Evolutionary conservation across 1,140 invertebrate species (phyloP).

Genomic region (Mercenaria mercenaria): DNA sequence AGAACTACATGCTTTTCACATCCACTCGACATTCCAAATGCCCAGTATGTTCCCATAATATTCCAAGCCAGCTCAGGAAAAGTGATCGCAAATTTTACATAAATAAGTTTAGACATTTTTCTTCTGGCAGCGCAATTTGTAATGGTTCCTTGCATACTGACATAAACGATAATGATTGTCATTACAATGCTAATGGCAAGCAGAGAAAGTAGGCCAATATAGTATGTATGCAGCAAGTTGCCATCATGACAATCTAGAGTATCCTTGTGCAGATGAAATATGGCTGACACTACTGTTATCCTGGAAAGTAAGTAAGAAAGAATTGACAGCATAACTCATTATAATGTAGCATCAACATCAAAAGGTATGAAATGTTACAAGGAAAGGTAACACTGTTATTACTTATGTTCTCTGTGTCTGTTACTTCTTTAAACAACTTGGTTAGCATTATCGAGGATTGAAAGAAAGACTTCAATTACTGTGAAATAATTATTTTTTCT

Average conservation of each 20-base stretch:
- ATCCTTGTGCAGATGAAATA: constrained; percentile 68
- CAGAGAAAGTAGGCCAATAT: constrained; percentile 75
- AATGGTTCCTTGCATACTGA: constrained; percentile 84
- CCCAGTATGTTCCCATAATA: constrained; percentile 92
- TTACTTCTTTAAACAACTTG: too few relatives aligned
- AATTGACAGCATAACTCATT: too few relatives aligned
- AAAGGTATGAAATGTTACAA: too few relatives aligned
- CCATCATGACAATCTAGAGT: constrained; percentile 61
- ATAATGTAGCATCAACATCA: too few relatives aligned
- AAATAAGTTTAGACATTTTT: constrained; percentile 82
- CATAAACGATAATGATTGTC: constrained; percentile 78
- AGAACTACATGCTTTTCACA: constrained; percentile 73
- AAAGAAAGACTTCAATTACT: too few relatives aligned
- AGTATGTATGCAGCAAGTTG: constrained; percentile 68
- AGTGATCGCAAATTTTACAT: constrained; percentile 88
- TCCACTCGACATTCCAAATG: constrained; percentile 87
- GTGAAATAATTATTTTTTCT: too few relatives aligned
- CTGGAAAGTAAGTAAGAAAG: constrained; percentile 55
- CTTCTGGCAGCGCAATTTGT: constrained; percentile 81
- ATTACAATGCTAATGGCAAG: constrained; percentile 77
- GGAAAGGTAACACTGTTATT: too few relatives aligned
- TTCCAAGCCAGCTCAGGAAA: constrained; percentile 93
- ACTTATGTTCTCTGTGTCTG: too few relatives aligned
- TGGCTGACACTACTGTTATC: constrained; percentile 67
- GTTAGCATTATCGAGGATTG: too few relatives aligned